Evolutionary conservation across 1,140 invertebrate genomes (phyloP).

Genomic region (Drosophila repleta): DNA sequence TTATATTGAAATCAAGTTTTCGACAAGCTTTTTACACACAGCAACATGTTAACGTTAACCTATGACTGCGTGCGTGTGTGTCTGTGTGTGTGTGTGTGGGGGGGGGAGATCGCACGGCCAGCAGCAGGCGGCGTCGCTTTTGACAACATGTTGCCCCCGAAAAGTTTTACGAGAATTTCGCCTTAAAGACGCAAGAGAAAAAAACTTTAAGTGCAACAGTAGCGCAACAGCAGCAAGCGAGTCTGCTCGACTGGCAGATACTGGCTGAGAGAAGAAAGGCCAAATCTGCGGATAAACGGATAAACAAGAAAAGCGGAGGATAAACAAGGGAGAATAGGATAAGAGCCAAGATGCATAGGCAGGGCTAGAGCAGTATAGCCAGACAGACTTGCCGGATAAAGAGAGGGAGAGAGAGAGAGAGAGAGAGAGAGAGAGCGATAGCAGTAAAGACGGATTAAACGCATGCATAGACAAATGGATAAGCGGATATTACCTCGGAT

Average conservation of each 20-base stretch:
- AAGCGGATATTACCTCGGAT: no score
- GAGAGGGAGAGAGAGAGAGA: no score
- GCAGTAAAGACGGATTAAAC: no score
- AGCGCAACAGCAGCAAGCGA: slow-evolving; percentile 8
- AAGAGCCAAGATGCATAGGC: no score
- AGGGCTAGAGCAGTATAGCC: no score
- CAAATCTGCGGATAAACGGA: no score
- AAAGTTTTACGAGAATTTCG: slow-evolving; percentile 34
- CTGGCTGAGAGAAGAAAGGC: no score
- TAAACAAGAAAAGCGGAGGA: no score
- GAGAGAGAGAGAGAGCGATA: no score
- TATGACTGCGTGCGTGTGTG: background rate
- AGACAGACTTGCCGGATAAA: no score
- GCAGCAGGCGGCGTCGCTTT: slow-evolving; percentile 40
- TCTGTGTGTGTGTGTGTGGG: slow-evolving; percentile 14
- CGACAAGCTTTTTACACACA: slow-evolving; percentile 37
- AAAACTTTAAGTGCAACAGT: slow-evolving; percentile 25
- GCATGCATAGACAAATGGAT: no score
- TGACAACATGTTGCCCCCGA: slow-evolving; percentile 50
- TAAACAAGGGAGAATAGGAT: no score
- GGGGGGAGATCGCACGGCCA: slow-evolving; percentile 27
- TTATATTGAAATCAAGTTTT: slow-evolving; percentile 62
- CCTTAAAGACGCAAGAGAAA: slow-evolving; percentile 28
- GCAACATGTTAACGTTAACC: slow-evolving; percentile 15
- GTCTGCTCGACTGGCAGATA: background rate